Base-by-base conservation (phyloP, 2,888 invertebrate genomes). In the Argyra leucocephala region DNA sequence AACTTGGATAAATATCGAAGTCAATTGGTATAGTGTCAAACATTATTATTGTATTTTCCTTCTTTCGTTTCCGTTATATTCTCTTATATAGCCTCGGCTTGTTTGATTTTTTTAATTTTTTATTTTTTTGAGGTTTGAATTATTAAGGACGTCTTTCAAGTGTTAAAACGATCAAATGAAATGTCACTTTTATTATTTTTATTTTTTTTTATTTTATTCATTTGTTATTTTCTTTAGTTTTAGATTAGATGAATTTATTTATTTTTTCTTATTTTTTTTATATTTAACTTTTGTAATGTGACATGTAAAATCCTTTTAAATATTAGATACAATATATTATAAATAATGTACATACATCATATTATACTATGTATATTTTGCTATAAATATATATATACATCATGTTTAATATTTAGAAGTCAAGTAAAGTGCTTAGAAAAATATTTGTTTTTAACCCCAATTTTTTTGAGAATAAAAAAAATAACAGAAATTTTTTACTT, bases 1-100 rank as follows among this genome's bases (percentile, higher is more conserved):
- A 48, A 48, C 18, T 48, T 18, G 2, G 48, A 48, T 22, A 59
- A 23, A 59, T 23, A 15, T 23, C 12, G 22, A 59, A 59, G 59
- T 59, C 59, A 59, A 59, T 59, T 59, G 59, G 59, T 59, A 59
- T 48, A 59, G 23, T 59, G 59, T 59, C 59, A 59, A 59, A 59
- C 18, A 9, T 48, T 48, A 48, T 48, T 48, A 48, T 48, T 18
- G 48, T 9, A 6, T 31, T 31, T 26, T 26, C 26, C 48, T n/a
- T 18, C 48, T 48, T 48, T n/a, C 48, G 15, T 48, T 48, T 48
- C 48, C 12, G n/a, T 12, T 48, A 48, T 48, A 18, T 48, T 48
- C 48, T 2, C 5, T 48, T 18, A 18, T 37, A 9, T 37, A 9
- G 12, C 48, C 15, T 48, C 15, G 4, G 18, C 48, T n/a, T 37